Evolutionary conservation across 2,113 vertebrate genomes (phyloP).

Genomic region (chimpanzee (Pan troglodytes)): DNA sequence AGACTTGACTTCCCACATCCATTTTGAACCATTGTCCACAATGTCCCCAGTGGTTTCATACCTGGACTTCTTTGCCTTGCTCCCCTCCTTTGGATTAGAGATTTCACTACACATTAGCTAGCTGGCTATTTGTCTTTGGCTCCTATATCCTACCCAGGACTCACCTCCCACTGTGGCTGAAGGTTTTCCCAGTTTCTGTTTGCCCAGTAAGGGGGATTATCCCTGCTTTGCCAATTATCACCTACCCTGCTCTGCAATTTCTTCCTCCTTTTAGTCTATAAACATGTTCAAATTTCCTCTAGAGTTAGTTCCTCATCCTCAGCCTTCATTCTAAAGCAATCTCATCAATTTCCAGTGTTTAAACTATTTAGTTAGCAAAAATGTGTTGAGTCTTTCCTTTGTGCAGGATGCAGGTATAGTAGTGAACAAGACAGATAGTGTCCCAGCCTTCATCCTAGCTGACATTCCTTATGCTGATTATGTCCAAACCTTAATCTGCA

Average conservation of each 20-base stretch:
- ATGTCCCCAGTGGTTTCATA: not conserved
- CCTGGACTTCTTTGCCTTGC: not conserved
- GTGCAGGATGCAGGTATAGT: not conserved
- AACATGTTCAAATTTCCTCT: not conserved
- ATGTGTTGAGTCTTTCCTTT: not conserved
- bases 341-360: not conserved
- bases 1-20: not conserved
- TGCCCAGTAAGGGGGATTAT: not conserved
- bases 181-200: not conserved
- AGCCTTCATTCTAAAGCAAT: not conserved
- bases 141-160: not conserved
- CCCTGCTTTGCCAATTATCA: not conserved
- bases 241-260: not conserved
- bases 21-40: not conserved
- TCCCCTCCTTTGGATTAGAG: not conserved
- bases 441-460: not conserved
- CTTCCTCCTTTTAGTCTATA: not conserved
- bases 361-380: not conserved
- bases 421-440: not conserved
- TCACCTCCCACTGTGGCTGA: not conserved
- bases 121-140: not conserved
- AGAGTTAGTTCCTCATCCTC: not conserved
- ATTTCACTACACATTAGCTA: not conserved
- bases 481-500: not conserved
- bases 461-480: not conserved